These are phyloP conservation scores for Callipepla squamata DNA, from an alignment of 2,113 vertebrate genomes.

Conservation along the genomic window DNA sequence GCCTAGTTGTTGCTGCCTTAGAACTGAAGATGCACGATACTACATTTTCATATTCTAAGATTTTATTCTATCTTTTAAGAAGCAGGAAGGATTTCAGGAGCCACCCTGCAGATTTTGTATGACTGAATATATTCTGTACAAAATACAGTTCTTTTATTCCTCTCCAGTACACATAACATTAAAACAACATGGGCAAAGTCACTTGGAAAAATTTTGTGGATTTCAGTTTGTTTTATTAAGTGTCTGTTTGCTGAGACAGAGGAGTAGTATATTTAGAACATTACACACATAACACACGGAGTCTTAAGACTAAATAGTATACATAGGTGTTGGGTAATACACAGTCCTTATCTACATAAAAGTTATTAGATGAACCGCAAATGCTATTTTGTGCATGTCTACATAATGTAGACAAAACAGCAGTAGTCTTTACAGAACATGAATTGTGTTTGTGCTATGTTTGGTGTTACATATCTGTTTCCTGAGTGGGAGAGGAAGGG, in stretches of 20 bases:
- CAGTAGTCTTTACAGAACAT: neutral
- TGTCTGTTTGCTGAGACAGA: neutral
- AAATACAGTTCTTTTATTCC: slow-evolving; percentile 3
- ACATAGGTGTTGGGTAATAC: neutral
- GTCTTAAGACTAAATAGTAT: neutral
- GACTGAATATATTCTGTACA: slow-evolving; percentile 13
- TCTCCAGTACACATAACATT: neutral
- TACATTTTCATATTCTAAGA: slow-evolving; percentile 7
- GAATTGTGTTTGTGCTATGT: neutral
- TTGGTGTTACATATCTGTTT: neutral
- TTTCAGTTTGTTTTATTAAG: neutral
- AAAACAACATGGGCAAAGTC: neutral
- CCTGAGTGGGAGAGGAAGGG: neutral
- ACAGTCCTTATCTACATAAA: neutral
- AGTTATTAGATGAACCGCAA: neutral
- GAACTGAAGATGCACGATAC: neutral
- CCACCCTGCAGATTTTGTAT: neutral
- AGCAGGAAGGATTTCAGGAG: neutral
- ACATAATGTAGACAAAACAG: neutral
- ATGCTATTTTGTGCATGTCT: neutral
- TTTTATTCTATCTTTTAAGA: neutral
- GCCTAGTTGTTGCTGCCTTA: neutral
- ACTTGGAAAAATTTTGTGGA: neutral
- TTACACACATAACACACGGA: neutral
- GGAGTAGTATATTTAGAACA: neutral